These are phyloP conservation scores for Gnatocerus cornutus DNA, from an alignment of 2,888 invertebrate species.

Conservation along the genomic window DNA sequence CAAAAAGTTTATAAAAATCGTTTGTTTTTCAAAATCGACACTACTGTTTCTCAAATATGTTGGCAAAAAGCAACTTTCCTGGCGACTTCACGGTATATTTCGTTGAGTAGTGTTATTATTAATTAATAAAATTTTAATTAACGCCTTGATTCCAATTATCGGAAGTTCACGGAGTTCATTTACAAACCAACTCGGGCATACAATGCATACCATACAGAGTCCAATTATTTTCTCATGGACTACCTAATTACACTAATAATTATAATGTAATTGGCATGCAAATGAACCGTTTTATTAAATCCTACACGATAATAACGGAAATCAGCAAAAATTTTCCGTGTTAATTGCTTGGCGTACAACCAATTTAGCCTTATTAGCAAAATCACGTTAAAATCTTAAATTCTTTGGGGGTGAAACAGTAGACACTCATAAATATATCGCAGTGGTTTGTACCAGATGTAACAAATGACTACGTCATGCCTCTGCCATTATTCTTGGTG, in stretches of 20 bases:
- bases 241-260: constrained; percentile 39
- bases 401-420: constrained; percentile 52
- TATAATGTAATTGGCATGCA: constrained; percentile 39
- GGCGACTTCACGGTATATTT: no score
- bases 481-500: constrained; percentile 64
- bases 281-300: constrained; percentile 31
- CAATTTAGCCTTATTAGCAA: background rate
- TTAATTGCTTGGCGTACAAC: constrained; percentile 7
- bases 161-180: constrained; percentile 20
- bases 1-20: no score
- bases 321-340: constrained; percentile 19
- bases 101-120: no score
- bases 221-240: constrained; percentile 35
- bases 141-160: constrained; percentile 25
- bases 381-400: background rate
- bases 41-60: no score
- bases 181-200: background rate
- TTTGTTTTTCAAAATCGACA: no score
- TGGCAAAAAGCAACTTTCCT: no score
- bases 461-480: constrained; percentile 68
- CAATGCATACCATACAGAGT: constrained; percentile 17
- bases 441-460: constrained; percentile 67
- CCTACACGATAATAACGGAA: constrained; percentile 18
- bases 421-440: constrained; percentile 67
- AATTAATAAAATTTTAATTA: constrained; percentile 23